A percentile compares a stretch with the other conserved stretches of the same genome.
These are phyloP conservation scores for Melipona beecheii DNA, from an alignment of 2,888 invertebrate species.

Conservation along the genomic window DNA sequence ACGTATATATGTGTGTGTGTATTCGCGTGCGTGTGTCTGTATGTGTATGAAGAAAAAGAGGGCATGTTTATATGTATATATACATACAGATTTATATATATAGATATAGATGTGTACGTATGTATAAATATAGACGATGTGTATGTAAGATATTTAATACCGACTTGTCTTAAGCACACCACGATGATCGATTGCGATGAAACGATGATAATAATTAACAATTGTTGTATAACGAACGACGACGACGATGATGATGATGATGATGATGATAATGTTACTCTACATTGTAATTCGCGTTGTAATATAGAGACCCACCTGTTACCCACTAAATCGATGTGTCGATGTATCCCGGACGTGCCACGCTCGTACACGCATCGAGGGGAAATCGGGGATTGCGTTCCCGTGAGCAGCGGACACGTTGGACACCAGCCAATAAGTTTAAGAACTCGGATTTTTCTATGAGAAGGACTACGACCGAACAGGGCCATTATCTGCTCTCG, in stretches of 20 bases:
- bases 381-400: slow-evolving; percentile 15
- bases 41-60: too few relatives aligned
- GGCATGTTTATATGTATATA: too few relatives aligned
- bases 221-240: slow-evolving; percentile 69
- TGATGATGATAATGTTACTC: slow-evolving; percentile 69
- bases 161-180: slow-evolving; percentile 78
- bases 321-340: slow-evolving; percentile 81
- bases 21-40: too few relatives aligned
- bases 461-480: slow-evolving; percentile 15
- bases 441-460: slow-evolving; percentile 49
- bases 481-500: slow-evolving; percentile 38
- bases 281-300: slow-evolving; percentile 80
- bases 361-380: slow-evolving; percentile 65
- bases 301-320: slow-evolving; percentile 81
- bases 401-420: slow-evolving; percentile 34
- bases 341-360: slow-evolving; percentile 80
- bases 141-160: slow-evolving; percentile 83
- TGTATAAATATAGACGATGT: slow-evolving; percentile 78
- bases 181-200: slow-evolving; percentile 74
- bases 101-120: slow-evolving; percentile 41
- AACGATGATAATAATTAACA: slow-evolving; percentile 71
- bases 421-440: slow-evolving; percentile 47
- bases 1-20: slow-evolving; percentile 20
- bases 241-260: slow-evolving; percentile 54
- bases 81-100: slow-evolving; percentile 68